phyloP scores from a whole-genome alignment of 1,140 invertebrate species.

The Sweltsa coloradensis region DNA sequence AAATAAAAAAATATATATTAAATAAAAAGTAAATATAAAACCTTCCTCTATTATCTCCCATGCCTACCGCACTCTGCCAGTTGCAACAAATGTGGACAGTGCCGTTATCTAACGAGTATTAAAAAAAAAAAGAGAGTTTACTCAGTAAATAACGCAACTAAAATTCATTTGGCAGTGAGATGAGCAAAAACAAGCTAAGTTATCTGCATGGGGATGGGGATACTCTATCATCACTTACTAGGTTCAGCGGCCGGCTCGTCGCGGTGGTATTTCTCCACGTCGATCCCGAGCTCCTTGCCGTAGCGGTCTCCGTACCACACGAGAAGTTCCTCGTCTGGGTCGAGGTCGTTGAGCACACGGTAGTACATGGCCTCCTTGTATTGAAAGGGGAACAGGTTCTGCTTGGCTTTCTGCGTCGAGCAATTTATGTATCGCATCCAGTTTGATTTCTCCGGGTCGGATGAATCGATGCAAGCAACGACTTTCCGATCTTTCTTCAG shows the following conservation, averaged over 20 bases:
- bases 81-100: too few relatives aligned
- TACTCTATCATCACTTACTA: neutral
- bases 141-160: too few relatives aligned
- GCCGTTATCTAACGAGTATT: too few relatives aligned
- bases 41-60: too few relatives aligned
- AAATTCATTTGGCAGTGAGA: too few relatives aligned
- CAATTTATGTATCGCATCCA: conserved; percentile 51
- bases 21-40: too few relatives aligned
- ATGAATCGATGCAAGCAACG: conserved; percentile 36
- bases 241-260: neutral
- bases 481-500: too few relatives aligned
- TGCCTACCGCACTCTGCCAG: too few relatives aligned
- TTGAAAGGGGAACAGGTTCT: conserved; percentile 44
- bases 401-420: conserved; percentile 33
- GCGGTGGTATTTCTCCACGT: neutral
- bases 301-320: conserved; percentile 41
- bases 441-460: conserved; percentile 31
- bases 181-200: too few relatives aligned
- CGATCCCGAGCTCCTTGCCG: conserved; percentile 28
- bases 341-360: conserved; percentile 34
- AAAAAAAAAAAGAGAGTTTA: too few relatives aligned
- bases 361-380: conserved; percentile 41
- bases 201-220: too few relatives aligned
- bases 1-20: too few relatives aligned
- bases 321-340: conserved; percentile 35